These are phyloP conservation scores for Mesochorus sp. DNA, from an alignment of 2,888 invertebrate genomes.

Conservation along the genomic window DNA sequence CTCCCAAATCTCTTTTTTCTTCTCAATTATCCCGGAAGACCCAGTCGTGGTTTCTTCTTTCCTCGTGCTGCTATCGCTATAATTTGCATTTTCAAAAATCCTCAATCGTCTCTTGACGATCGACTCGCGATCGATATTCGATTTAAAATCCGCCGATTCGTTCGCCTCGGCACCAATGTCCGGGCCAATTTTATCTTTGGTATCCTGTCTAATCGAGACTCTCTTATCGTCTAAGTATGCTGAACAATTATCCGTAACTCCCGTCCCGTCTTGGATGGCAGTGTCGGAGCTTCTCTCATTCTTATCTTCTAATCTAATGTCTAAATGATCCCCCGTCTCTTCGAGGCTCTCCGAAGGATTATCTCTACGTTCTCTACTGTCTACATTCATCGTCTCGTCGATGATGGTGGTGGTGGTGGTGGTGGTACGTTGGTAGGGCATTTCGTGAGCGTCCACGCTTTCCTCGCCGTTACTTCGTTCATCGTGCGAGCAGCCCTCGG, in stretches of 20 bases:
- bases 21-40: slow-evolving; percentile 7
- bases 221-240: slow-evolving; percentile 40
- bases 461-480: neutral
- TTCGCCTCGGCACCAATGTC: slow-evolving; percentile 50
- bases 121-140: slow-evolving; percentile 64
- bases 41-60: neutral
- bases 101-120: slow-evolving; percentile 74
- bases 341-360: neutral
- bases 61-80: slow-evolving; percentile 6
- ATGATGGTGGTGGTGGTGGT: neutral
- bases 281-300: neutral
- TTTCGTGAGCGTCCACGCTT: slow-evolving; percentile 42
- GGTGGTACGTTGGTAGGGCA: neutral
- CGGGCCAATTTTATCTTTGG: slow-evolving; percentile 73
- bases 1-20: too few species aligned
- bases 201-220: slow-evolving; percentile 66
- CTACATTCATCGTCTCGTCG: slow-evolving; percentile 61
- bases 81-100: slow-evolving; percentile 71
- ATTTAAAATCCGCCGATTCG: neutral
- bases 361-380: slow-evolving; percentile 46
- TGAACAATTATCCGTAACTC: neutral
- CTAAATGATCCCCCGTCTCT: slow-evolving; percentile 65
- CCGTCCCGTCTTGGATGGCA: too few species aligned
- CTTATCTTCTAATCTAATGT: slow-evolving; percentile 71
- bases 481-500: slow-evolving; percentile 28